Percentiles rank a stretch among this genome's conserved stretches.
phyloP scores from a whole-genome alignment of 37 sponge, comb jelly and placozoan species.

The Theonella swinhoei region DNA sequence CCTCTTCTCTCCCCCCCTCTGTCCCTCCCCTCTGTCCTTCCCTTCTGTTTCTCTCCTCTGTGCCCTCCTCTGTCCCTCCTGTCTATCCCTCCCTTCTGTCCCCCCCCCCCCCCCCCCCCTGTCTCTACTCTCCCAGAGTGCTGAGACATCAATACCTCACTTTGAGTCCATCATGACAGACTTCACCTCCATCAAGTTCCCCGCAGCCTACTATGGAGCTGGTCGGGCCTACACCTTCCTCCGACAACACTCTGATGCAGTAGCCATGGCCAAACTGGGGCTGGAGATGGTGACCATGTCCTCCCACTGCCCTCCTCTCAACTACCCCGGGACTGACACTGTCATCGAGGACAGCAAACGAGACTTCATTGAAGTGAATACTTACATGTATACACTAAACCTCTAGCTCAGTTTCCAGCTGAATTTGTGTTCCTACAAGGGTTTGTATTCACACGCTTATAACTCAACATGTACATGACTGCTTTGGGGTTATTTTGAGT shows the following conservation, averaged over 20 bases:
- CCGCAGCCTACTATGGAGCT: constrained; percentile 27
- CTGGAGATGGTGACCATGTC: constrained; percentile 4
- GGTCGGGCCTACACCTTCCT: constrained; percentile 1
- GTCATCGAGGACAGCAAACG: constrained; percentile 16
- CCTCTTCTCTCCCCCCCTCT: constrained; percentile 8
- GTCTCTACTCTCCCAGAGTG: constrained; percentile 4
- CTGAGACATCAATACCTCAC: constrained; percentile 14
- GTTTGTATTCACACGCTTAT: not conserved
- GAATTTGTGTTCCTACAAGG: not conserved
- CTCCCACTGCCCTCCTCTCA: not conserved
- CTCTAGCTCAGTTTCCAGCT: not conserved
- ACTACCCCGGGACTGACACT: constrained; percentile 36
- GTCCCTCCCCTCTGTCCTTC: not conserved
- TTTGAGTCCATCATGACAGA: constrained; percentile 13
- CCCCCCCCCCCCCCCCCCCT: not conserved
- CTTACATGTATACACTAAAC: not conserved
- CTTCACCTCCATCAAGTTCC: not conserved
- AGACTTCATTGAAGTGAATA: constrained; percentile 23
- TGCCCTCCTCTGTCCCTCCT: not conserved
- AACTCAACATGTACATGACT: not conserved
- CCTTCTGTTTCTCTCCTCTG: constrained; percentile 7
- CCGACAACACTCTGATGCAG: constrained; percentile 30
- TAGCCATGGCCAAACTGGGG: constrained; percentile 4
- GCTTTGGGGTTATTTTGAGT: too few species aligned
- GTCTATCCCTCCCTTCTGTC: not conserved